These are phyloP conservation scores for Anarsia innoxiella DNA, from an alignment of 2,888 invertebrate genomes.

Conservation along the genomic window DNA sequence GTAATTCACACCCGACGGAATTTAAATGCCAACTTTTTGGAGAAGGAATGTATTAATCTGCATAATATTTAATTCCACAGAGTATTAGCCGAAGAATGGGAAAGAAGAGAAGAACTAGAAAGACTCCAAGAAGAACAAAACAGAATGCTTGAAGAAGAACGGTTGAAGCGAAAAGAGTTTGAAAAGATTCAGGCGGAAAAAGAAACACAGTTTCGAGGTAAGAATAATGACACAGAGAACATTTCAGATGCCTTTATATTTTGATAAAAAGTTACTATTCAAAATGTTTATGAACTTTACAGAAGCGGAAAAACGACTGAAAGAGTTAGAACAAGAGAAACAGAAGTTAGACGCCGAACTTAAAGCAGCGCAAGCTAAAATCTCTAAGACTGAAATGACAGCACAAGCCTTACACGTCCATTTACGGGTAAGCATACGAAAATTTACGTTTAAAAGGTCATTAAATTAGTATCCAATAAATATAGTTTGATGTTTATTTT, in stretches of 20 bases:
- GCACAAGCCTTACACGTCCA: constrained; percentile 61
- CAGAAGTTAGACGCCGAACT: constrained; percentile 81
- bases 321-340: constrained; percentile 82
- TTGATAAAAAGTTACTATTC: too few species aligned
- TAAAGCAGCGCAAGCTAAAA: constrained; percentile 80
- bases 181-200: constrained; percentile 82
- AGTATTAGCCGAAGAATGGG: constrained; percentile 89
- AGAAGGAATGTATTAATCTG: background rate
- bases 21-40: background rate
- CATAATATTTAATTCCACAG: constrained; percentile 29
- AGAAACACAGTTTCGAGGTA: constrained; percentile 81
- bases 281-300: constrained; percentile 12
- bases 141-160: constrained; percentile 81
- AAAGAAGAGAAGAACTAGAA: constrained; percentile 86
- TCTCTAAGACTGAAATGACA: constrained; percentile 78
- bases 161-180: constrained; percentile 83
- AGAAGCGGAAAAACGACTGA: constrained; percentile 83
- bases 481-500: too few species aligned
- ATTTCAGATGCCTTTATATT: too few species aligned
- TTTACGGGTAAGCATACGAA: constrained; percentile 39
- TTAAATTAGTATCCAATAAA: too few species aligned
- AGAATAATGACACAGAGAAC: background rate
- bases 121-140: constrained; percentile 85
- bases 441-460: too few species aligned
- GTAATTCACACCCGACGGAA: constrained; percentile 25